Conservation (phyloP, 2,888 invertebrate species). For the Tenthredo livida region DNA sequence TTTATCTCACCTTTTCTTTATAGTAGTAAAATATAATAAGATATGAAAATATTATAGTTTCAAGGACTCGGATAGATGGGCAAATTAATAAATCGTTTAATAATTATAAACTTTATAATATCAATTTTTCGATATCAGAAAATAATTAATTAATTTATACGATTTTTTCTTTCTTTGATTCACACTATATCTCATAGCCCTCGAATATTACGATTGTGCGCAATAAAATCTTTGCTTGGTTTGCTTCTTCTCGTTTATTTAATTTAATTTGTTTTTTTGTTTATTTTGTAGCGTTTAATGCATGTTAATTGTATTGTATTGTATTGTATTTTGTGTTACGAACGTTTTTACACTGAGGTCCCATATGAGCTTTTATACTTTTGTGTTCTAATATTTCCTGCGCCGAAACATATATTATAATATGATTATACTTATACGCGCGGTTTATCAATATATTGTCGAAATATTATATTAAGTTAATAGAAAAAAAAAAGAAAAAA, state of each 20-base stretch:
- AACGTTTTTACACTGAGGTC: constrained; percentile 52
- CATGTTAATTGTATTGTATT: constrained; percentile 30
- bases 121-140: neutral
- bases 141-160: neutral
- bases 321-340: neutral
- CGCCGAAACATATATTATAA: constrained; percentile 4
- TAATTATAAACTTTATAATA: neutral
- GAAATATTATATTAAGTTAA: neutral
- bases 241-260: constrained; percentile 17
- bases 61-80: constrained; percentile 3
- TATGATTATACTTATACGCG: neutral
- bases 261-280: constrained; percentile 21
- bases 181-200: neutral
- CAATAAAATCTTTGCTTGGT: constrained; percentile 33
- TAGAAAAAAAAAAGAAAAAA: neutral
- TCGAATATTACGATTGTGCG: constrained; percentile 51
- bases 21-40: constrained; percentile 39
- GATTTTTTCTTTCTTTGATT: neutral
- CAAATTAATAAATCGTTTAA: neutral
- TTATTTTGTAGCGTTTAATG: constrained; percentile 39
- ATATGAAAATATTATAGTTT: constrained; percentile 48
- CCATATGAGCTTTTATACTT: constrained; percentile 52
- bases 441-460: neutral
- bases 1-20: neutral
- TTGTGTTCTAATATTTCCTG: neutral